Evolutionary conservation across 2,888 invertebrate species (phyloP).

Genomic region (Eupithecia vulgata): DNA sequence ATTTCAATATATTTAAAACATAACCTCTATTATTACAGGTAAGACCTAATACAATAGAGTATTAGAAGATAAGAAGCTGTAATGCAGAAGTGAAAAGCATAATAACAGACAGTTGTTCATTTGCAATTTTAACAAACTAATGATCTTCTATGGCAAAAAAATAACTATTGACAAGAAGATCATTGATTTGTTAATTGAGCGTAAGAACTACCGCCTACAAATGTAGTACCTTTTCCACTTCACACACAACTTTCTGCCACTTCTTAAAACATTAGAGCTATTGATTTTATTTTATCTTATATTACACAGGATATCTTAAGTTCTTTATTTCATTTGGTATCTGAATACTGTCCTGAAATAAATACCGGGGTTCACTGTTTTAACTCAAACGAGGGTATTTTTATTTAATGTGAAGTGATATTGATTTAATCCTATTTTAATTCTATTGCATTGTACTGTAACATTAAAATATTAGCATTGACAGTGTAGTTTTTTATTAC

Average conservation of each 20-base stretch:
- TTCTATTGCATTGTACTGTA: constrained; percentile 1
- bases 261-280: background rate
- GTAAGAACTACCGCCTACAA: background rate
- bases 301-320: constrained; percentile 47
- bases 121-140: background rate
- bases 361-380: constrained; percentile 52
- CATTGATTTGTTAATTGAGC: background rate
- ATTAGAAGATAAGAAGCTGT: background rate
- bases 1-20: no score
- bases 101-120: background rate
- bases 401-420: background rate
- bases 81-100: background rate
- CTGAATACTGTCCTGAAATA: constrained; percentile 75
- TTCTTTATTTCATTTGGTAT: constrained; percentile 77
- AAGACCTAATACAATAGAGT: no score
- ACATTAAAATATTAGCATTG: constrained; percentile 13
- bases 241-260: background rate
- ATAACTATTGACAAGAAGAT: background rate
- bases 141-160: background rate
- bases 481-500: constrained; percentile 10
- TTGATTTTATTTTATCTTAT: constrained; percentile 2
- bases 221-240: background rate
- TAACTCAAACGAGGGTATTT: constrained; percentile 10
- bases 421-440: background rate
- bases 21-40: no score